Evolutionary conservation across 2,888 invertebrate genomes (phyloP).

Genomic region (Callimorpha dominula): DNA sequence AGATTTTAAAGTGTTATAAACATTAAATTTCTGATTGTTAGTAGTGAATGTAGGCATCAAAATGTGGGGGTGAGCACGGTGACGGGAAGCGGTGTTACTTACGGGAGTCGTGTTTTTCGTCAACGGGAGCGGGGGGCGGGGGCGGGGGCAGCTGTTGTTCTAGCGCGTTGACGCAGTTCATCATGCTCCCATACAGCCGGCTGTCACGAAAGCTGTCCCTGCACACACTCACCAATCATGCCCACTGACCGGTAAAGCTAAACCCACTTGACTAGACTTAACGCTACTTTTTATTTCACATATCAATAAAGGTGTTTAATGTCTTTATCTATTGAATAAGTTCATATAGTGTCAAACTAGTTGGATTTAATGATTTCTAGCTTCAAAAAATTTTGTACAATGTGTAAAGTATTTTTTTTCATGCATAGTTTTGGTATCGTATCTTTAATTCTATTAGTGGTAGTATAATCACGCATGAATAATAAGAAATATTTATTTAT

Average conservation of each 20-base stretch:
- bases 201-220: constrained; percentile 97
- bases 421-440: not conserved
- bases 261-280: constrained; percentile 1
- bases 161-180: constrained; percentile 97
- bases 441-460: not conserved
- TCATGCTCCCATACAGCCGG: constrained; percentile 97
- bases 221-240: constrained; percentile 72
- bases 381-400: not conserved
- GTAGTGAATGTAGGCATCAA: constrained; percentile 32
- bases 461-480: not conserved
- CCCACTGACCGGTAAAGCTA: constrained; percentile 40
- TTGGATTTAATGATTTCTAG: not conserved
- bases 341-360: not conserved
- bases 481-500: not conserved
- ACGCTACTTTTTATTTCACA: not conserved
- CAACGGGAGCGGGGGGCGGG: constrained; percentile 81
- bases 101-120: constrained; percentile 85
- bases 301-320: not conserved
- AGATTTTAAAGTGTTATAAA: not conserved
- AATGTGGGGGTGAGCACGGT: constrained; percentile 39
- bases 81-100: constrained; percentile 60
- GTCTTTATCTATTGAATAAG: not conserved
- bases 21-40: constrained; percentile 8
- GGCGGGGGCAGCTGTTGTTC: constrained; percentile 95
- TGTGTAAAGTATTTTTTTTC: not conserved